Percentiles rank a stretch among this genome's conserved stretches.
Conservation (phyloP, 1,140 invertebrate species). For the Contarinia nasturtii region DNA sequence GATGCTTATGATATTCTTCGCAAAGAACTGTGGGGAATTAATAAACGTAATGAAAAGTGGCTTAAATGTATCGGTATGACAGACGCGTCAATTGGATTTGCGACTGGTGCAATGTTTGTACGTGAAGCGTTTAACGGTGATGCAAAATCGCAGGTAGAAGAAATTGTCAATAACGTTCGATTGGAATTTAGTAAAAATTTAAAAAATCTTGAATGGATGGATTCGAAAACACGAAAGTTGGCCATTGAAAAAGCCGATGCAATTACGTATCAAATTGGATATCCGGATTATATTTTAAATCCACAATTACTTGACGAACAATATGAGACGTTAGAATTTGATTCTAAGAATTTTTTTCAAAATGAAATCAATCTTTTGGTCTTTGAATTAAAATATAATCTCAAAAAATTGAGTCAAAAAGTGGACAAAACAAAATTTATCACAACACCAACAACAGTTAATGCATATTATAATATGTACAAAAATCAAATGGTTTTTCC, state of each 20-base stretch:
- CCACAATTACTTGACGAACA: slow-evolving; percentile 60
- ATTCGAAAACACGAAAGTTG: slow-evolving; percentile 55
- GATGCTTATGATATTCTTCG: slow-evolving; percentile 79
- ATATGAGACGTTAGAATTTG: slow-evolving; percentile 57
- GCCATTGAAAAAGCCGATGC: slow-evolving; percentile 78
- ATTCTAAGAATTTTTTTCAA: slow-evolving; percentile 66
- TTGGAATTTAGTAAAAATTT: slow-evolving; percentile 73
- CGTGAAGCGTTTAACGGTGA: slow-evolving; percentile 65
- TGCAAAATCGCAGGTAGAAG: slow-evolving; percentile 67
- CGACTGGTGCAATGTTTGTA: slow-evolving; percentile 90
- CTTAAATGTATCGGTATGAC: slow-evolving; percentile 84
- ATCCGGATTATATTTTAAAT: slow-evolving; percentile 65
- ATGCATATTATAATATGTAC: slow-evolving; percentile 95
- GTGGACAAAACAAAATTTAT: slow-evolving; percentile 80
- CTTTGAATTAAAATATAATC: slow-evolving; percentile 60
- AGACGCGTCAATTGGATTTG: slow-evolving; percentile 78
- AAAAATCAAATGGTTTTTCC: slow-evolving; percentile 96
- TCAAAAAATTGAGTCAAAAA: slow-evolving; percentile 66
- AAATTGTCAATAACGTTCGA: slow-evolving; percentile 75
- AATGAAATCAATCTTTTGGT: slow-evolving; percentile 73
- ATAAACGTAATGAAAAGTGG: slow-evolving; percentile 73
- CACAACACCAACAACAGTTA: slow-evolving; percentile 91
- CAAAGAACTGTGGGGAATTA: slow-evolving; percentile 70
- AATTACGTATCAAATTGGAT: slow-evolving; percentile 83
- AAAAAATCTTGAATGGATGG: slow-evolving; percentile 78